phyloP scores from a whole-genome alignment of 2,113 vertebrate species.

The Menura novaehollandiae region DNA sequence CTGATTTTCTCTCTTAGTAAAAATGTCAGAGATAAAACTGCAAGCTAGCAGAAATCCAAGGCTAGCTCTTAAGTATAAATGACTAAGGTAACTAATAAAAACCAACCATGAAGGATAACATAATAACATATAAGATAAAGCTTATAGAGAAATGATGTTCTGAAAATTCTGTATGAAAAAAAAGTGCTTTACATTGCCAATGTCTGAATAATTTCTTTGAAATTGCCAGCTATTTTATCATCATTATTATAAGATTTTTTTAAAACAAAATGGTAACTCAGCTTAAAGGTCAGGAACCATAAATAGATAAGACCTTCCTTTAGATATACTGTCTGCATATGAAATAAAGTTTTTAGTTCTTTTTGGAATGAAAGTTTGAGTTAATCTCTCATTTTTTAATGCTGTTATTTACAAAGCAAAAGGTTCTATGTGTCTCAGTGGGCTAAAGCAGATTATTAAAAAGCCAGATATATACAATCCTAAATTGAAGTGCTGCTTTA shows the following conservation, averaged over 20 bases:
- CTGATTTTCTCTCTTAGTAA: background rate
- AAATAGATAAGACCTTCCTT: background rate
- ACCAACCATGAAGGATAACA: background rate
- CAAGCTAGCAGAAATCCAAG: background rate
- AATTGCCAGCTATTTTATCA: conserved; percentile 16
- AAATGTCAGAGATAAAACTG: background rate
- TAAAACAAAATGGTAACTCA: background rate
- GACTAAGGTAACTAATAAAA: conserved; percentile 6
- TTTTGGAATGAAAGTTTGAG: background rate
- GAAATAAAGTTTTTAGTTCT: background rate
- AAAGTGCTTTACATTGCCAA: background rate
- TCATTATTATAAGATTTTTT: background rate
- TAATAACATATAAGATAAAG: background rate
- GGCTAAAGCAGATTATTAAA: conserved; percentile 2
- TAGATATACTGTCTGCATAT: background rate
- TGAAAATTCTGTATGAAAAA: background rate
- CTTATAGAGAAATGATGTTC: background rate
- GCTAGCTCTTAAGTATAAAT: background rate
- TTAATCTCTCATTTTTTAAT: background rate
- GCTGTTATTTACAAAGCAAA: conserved; percentile 2
- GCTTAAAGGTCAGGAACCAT: background rate
- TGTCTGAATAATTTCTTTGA: background rate
- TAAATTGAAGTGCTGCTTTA: background rate
- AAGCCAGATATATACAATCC: background rate
- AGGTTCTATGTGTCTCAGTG: background rate